Evolutionary conservation across 2,113 vertebrate species (phyloP).

Genomic region (Dasyprocta punctata): DNA sequence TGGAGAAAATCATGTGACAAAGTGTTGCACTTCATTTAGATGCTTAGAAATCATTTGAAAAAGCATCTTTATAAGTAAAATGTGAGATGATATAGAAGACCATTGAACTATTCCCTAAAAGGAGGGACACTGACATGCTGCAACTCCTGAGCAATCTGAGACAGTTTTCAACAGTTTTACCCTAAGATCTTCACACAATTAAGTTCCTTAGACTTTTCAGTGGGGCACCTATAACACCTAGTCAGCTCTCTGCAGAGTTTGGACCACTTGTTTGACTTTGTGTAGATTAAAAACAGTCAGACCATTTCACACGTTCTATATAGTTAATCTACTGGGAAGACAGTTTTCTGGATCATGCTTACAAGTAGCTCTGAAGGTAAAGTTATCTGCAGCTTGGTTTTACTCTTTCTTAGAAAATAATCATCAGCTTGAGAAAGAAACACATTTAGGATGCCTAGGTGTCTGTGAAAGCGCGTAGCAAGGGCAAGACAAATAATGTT

Average conservation of each 20-base stretch:
- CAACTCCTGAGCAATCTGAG: background rate
- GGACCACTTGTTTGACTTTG: constrained; percentile 11
- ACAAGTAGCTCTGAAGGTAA: constrained; percentile 16
- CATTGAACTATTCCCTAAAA: constrained; percentile 5
- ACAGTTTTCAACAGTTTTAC: constrained; percentile 27
- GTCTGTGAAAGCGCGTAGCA: background rate
- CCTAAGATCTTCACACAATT: constrained; percentile 20
- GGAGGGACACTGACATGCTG: background rate
- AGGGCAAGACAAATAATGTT: constrained; percentile 6
- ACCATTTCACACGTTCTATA: background rate
- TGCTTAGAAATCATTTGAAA: constrained; percentile 41
- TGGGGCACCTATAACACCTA: background rate
- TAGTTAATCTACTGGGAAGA: background rate
- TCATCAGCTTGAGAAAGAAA: background rate
- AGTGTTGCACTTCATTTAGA: constrained; percentile 33
- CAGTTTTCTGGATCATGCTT: background rate
- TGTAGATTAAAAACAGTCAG: constrained; percentile 44
- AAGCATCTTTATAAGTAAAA: constrained; percentile 43
- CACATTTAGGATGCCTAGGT: constrained; percentile 13
- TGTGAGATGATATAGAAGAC: constrained; percentile 11
- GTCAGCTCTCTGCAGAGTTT: constrained; percentile 32
- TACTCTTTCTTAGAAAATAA: constrained; percentile 40
- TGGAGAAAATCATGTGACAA: constrained; percentile 59
- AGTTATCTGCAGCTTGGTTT: constrained; percentile 45
- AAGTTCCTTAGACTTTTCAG: background rate